Base-by-base conservation (phyloP, 2,113 vertebrate genomes). In the Toxotes chatareus region DNA sequence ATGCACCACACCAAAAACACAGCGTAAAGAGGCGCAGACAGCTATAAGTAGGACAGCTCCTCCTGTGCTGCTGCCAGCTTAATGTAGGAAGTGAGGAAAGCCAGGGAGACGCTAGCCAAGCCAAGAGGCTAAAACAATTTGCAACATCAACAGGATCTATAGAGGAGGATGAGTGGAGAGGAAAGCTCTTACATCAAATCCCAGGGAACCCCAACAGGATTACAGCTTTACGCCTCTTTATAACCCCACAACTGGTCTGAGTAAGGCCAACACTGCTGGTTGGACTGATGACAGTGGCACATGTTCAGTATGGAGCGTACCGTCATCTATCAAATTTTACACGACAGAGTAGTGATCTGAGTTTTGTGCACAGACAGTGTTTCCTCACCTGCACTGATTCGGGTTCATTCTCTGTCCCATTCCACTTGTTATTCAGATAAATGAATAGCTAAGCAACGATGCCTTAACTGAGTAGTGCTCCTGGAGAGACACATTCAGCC, bases 371-470 rank as follows among this genome's bases (percentile, higher is more conserved):
- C 44, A 67, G 27, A 68, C 63, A 49, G 76, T 1, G 62, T 75
- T 60, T 74, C 61, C 69, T 79, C 74, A 80, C 73, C 56, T 72
- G 40, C 62, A 46, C 85, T 27, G 38, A 73, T 59, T 82, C 60
- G 51, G 49, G 63, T 71, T 74, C 46, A 38, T 72, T 79, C 68
- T 87, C 44, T 72, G 83, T 78, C 79, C 85, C 84, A 78, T 86
- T 85, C 86, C 68, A 81, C 86, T 82, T 90, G 86, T 87, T 90
- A 88, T 90, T 93, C 88, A 91, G 90, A 92, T 87, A 87, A 91
- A 88, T 85, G 74, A 93, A 91, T 85, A 87, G 89, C 84, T 80
- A 55, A 78, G 86, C 85, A 72, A 79, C 67, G 88, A 86, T 76
- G 78, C 85, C 83, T 85, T 82, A 84, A 86, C 76, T 65, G 88